These are phyloP conservation scores for Apamea anceps DNA, from an alignment of 2,888 invertebrate genomes.

Conservation along the genomic window DNA sequence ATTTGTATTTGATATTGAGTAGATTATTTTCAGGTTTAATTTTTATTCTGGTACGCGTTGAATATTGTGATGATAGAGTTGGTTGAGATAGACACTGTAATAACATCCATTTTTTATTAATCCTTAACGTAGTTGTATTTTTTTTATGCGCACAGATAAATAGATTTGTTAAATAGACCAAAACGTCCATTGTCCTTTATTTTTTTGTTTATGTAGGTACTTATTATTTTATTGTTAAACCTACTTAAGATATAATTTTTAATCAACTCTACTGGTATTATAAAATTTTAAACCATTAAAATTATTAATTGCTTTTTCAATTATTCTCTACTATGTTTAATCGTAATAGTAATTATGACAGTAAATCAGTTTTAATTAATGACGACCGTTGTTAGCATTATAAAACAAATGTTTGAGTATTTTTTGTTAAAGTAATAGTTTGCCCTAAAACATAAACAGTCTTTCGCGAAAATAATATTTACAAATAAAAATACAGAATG, in stretches of 20 bases:
- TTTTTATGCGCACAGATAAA: neutral
- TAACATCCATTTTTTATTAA: neutral
- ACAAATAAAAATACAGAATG: neutral
- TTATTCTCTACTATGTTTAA: neutral
- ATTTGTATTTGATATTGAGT: neutral
- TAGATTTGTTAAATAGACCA: neutral
- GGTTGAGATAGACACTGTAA: neutral
- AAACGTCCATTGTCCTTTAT: neutral
- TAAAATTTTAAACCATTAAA: neutral
- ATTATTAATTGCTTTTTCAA: constrained; percentile 1
- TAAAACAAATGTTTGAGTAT: neutral
- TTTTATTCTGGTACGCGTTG: neutral
- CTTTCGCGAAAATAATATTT: neutral
- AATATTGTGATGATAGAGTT: neutral
- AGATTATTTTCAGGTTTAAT: neutral
- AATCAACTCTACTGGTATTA: neutral
- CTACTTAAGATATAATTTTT: neutral
- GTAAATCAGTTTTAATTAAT: constrained; percentile 6
- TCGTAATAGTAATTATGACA: neutral
- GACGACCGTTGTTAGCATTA: neutral
- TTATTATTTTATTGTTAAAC: neutral
- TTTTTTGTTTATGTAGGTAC: neutral
- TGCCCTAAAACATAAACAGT: neutral
- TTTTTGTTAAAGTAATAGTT: neutral
- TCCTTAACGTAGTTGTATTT: neutral